Evolutionary conservation across 2,113 vertebrate species (phyloP), one percentile per base, ranked within the genome.

Genomic region (Indicator indicator): DNA sequence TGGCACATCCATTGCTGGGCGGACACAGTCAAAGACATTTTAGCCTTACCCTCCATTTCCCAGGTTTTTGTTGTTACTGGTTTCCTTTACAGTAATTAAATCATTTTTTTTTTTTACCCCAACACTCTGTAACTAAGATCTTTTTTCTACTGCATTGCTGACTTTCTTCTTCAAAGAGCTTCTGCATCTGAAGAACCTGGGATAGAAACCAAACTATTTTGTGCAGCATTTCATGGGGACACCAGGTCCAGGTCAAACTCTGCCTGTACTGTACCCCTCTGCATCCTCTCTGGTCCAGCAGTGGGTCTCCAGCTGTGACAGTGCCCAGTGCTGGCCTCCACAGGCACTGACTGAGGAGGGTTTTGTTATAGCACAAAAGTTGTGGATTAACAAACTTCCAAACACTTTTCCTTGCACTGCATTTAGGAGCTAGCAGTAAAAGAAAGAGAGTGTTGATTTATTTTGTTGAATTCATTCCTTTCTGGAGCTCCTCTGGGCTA

Each of bases 331-430:
- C n/a, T 38, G 2, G 2, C 54, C 71, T 67, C 73, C 87, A 32
- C n/a, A 9, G 55, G 63, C 55, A 48, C 55, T 19, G 26, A 8
- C 2, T 9, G 33, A 44, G 73, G 65, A 23, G 67, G 62, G 18
- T 13, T 48, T 55, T 16, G 27, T 27, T 68, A 26, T 0, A 0
- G 5, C 55, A n/a, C 52, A 33, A 3, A 67, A 75, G 12, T 1
- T 12, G 38, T 9, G 50, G 46, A 16, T 83, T 52, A 60, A 46
- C 4, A 12, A 79, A 46, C 63, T 65, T 26, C 71, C n/a, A 27
- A 88, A 32, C 52, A 11, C 36, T n/a, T 12, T 44, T 6, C 38
- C 8, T 28, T 15, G 14, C 7, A 19, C 1, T 3, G 11, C 12
- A 42, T 33, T 55, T 36, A 50, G 38, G 55, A 75, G n/a, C 8